Conservation (phyloP, 1,140 invertebrate species). For the Andricus grossulariae region DNA sequence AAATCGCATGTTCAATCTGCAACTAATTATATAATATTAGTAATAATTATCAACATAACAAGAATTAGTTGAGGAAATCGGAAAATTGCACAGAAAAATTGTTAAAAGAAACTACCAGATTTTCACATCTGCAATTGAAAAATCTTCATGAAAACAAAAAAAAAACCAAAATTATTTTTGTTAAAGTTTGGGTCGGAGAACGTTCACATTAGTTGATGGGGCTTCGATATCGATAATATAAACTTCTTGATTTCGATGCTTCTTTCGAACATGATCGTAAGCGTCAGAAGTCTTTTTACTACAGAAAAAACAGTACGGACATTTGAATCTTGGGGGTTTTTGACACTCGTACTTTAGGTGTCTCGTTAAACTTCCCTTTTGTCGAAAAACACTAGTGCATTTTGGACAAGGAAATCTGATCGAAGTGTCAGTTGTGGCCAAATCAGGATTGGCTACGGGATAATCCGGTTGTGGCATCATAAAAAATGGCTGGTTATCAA, state of each 20-base stretch:
- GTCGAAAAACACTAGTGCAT: constrained; percentile 11
- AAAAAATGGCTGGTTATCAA: too few species aligned
- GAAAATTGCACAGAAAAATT: too few species aligned
- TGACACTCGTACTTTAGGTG: constrained; percentile 25
- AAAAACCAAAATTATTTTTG: neutral
- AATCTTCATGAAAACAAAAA: too few species aligned
- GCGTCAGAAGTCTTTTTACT: constrained; percentile 10
- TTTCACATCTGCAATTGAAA: too few species aligned
- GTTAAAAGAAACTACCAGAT: too few species aligned
- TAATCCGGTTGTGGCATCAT: neutral
- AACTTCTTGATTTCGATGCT: neutral
- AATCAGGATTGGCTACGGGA: too few species aligned
- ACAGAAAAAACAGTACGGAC: neutral
- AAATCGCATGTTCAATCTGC: too few species aligned
- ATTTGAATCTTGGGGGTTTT: constrained; percentile 1
- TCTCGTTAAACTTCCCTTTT: constrained; percentile 1
- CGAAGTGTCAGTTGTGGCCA: neutral
- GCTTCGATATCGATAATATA: constrained; percentile 7
- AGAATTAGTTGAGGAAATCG: too few species aligned
- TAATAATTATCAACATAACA: too few species aligned
- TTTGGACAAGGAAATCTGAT: constrained; percentile 22
- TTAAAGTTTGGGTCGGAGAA: neutral
- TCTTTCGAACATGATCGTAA: neutral
- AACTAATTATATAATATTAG: too few species aligned
- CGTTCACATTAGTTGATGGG: neutral